Percentiles rank a stretch among this genome's conserved stretches.
Evolutionary conservation across 2,888 invertebrate species (phyloP).

Genomic region (Tiliacea aurago): DNA sequence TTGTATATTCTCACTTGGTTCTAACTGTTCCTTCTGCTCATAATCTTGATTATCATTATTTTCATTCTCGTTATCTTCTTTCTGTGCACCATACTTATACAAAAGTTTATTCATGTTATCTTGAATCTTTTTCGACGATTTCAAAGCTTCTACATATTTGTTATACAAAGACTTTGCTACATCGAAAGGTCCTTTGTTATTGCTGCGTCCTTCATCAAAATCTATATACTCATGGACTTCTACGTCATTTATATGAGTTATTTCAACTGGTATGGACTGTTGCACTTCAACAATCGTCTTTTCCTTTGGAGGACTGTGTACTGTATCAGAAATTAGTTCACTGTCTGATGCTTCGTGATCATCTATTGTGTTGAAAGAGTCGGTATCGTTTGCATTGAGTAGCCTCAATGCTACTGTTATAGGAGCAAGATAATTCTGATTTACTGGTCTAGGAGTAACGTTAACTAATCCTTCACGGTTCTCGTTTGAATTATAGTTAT

Average conservation of each 20-base stretch:
- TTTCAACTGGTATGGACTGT: slow-evolving; percentile 91
- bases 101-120: slow-evolving; percentile 77
- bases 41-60: slow-evolving; percentile 69
- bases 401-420: slow-evolving; percentile 91
- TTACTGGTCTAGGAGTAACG: slow-evolving; percentile 90
- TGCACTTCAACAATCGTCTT: slow-evolving; percentile 92
- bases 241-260: slow-evolving; percentile 87
- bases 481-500: slow-evolving; percentile 60
- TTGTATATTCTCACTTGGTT: slow-evolving; percentile 81
- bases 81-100: slow-evolving; percentile 78
- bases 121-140: slow-evolving; percentile 81
- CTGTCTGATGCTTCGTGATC: slow-evolving; percentile 84
- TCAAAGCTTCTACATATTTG: slow-evolving; percentile 81
- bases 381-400: slow-evolving; percentile 85
- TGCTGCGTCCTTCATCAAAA: slow-evolving; percentile 83
- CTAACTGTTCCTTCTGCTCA: slow-evolving; percentile 76
- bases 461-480: slow-evolving; percentile 75
- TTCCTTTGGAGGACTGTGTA: slow-evolving; percentile 81
- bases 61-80: slow-evolving; percentile 77
- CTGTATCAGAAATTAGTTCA: slow-evolving; percentile 81
- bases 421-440: slow-evolving; percentile 90
- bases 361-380: slow-evolving; percentile 80
- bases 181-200: slow-evolving; percentile 75
- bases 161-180: slow-evolving; percentile 78
- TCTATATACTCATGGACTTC: slow-evolving; percentile 87